Conservation (phyloP, 2,888 invertebrate species). For the Andrena marginata region DNA sequence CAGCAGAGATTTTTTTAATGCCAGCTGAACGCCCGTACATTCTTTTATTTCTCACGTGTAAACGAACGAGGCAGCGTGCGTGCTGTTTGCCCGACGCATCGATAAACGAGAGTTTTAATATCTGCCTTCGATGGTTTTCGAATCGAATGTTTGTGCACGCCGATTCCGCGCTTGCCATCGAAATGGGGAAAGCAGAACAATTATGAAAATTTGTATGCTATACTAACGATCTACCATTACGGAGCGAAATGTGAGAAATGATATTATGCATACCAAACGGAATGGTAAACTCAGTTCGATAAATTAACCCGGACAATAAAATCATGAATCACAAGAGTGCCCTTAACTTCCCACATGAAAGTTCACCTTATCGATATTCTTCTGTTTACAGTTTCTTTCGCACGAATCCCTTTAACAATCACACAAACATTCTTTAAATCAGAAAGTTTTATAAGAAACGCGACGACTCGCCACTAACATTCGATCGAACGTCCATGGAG, state of each 20-base stretch:
- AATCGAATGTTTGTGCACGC: neutral
- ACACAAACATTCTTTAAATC: neutral
- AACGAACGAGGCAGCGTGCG: neutral
- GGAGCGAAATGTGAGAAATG: no score
- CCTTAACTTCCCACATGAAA: neutral
- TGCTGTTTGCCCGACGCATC: neutral
- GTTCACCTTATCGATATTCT: constrained; percentile 1
- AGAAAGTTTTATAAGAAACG: neutral
- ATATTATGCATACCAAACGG: neutral
- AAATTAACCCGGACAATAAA: neutral
- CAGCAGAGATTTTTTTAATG: neutral
- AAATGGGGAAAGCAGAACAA: neutral
- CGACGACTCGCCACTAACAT: neutral
- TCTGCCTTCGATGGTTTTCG: neutral
- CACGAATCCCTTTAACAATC: neutral
- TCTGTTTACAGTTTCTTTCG: constrained; percentile 29
- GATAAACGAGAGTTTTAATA: neutral
- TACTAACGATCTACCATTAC: no score
- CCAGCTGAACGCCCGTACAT: neutral
- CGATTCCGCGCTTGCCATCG: neutral
- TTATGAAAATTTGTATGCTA: no score
- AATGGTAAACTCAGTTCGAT: neutral
- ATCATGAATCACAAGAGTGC: neutral
- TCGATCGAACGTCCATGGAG: neutral
- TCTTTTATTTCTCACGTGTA: constrained; percentile 2